A percentile compares a stretch with the other conserved stretches of the same genome.
These are phyloP conservation scores for Halcyon smyrnensis DNA, from an alignment of 2,797 vertebrate genomes.

Conservation along the genomic window DNA sequence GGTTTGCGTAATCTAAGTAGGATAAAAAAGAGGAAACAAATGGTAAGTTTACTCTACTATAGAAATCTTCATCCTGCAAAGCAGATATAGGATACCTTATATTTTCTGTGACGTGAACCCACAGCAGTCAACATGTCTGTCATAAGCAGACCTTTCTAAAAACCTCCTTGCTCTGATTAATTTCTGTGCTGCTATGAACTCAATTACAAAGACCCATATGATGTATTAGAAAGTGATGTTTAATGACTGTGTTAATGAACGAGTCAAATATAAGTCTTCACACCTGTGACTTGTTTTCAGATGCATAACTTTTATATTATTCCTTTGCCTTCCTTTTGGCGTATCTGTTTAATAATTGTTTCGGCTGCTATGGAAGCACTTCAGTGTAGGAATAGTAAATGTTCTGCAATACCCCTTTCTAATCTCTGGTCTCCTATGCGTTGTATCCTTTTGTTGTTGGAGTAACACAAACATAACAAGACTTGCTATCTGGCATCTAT, in stretches of 20 bases:
- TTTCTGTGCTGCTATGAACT: background rate
- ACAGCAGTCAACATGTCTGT: background rate
- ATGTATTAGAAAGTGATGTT: background rate
- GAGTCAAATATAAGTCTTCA: background rate
- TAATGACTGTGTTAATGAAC: background rate
- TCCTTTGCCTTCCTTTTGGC: conserved; percentile 15
- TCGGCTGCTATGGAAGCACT: conserved; percentile 66
- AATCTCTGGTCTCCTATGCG: background rate
- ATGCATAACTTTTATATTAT: conserved; percentile 2
- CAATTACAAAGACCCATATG: background rate
- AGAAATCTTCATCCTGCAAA: background rate
- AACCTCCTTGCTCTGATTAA: background rate
- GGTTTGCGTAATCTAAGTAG: background rate
- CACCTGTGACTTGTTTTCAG: background rate
- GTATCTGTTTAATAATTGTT: conserved; percentile 58
- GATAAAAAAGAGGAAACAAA: background rate
- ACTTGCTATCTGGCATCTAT: background rate
- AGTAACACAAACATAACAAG: background rate
- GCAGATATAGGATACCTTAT: background rate
- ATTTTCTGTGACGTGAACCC: background rate
- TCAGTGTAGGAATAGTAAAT: conserved; percentile 44
- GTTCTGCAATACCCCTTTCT: background rate
- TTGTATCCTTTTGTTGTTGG: background rate
- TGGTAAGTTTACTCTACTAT: background rate
- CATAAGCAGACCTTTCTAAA: background rate